These are phyloP conservation scores for Drosophila simulans DNA, from an alignment of 1,140 invertebrate species.

Conservation along the genomic window DNA sequence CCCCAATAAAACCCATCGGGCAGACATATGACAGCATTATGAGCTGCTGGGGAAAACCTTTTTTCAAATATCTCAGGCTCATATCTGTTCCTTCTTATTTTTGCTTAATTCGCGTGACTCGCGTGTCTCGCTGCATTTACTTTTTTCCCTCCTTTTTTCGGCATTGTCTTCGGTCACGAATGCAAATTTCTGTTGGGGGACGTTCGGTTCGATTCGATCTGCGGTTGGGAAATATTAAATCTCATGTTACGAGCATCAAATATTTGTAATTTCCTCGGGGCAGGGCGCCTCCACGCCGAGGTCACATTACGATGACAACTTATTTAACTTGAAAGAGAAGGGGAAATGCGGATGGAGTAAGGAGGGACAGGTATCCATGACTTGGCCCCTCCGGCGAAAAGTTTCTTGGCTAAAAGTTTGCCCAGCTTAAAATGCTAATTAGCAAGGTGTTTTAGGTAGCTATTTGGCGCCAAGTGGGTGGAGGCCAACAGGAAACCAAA, in stretches of 20 bases:
- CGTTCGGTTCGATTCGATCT: conserved; percentile 11
- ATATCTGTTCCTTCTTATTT: conserved; percentile 14
- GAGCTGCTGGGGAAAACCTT: conserved; percentile 36
- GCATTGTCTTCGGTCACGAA: conserved; percentile 75
- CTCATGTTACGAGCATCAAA: conserved; percentile 73
- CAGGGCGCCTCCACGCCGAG: conserved; percentile 21
- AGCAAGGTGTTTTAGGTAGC: conserved; percentile 3
- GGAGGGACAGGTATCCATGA: conserved; percentile 25
- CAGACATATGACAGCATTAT: conserved; percentile 38
- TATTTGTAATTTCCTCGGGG: conserved; percentile 31
- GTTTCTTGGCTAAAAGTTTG: conserved; percentile 56
- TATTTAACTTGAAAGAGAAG: conserved; percentile 29
- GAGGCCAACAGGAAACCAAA: conserved; percentile 13
- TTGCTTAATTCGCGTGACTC: conserved; percentile 61
- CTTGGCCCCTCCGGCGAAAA: conserved; percentile 26
- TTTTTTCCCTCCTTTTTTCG: conserved; percentile 10
- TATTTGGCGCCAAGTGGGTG: not conserved
- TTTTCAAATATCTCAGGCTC: conserved; percentile 9
- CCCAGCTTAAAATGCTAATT: conserved; percentile 63
- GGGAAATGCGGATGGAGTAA: not conserved
- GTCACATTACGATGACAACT: conserved; percentile 64
- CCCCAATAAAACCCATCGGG: conserved; percentile 43
- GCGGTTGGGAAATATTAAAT: conserved; percentile 48
- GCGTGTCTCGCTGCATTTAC: conserved; percentile 43
- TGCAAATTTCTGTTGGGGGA: conserved; percentile 51